A percentile compares a stretch with the other conserved stretches of the same genome.
Conservation (phyloP, 2,888 invertebrate species). For the Phyllotreta cruciferae region DNA sequence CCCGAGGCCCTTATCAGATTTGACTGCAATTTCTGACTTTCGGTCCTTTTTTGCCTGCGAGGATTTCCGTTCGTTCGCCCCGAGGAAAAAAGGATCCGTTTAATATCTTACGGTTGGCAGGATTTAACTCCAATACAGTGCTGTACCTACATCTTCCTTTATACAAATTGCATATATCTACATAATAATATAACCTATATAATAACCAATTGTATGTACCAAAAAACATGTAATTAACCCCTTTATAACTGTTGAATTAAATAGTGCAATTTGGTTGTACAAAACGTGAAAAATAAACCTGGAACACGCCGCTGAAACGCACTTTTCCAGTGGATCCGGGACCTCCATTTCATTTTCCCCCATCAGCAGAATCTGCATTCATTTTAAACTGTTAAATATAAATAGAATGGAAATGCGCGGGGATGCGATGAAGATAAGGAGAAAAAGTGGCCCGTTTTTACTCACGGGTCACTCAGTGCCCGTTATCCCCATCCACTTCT, state of each 20-base stretch:
- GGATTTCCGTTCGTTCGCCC: conserved; percentile 4
- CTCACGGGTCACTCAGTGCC: too few relatives aligned
- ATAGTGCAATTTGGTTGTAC: too few relatives aligned
- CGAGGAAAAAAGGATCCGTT: conserved; percentile 33
- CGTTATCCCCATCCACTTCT: too few relatives aligned
- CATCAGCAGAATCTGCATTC: conserved; percentile 19
- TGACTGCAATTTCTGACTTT: conserved; percentile 37
- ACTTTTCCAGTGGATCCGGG: not conserved
- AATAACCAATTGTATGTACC: too few relatives aligned
- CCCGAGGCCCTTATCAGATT: conserved; percentile 34
- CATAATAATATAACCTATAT: too few relatives aligned
- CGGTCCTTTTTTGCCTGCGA: conserved; percentile 26
- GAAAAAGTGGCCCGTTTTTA: not conserved
- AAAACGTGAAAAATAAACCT: not conserved
- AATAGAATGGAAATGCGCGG: conserved; percentile 21
- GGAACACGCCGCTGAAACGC: not conserved
- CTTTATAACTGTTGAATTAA: too few relatives aligned
- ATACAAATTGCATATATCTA: too few relatives aligned
- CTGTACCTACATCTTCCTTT: not conserved
- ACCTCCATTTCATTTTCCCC: conserved; percentile 11
- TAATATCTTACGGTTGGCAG: conserved; percentile 43
- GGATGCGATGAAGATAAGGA: conserved; percentile 13
- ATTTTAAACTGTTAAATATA: conserved; percentile 25
- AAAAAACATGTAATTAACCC: too few relatives aligned
- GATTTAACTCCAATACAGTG: conserved; percentile 29